Percentiles rank a stretch among this genome's conserved stretches.
phyloP scores from a whole-genome alignment of 2,888 invertebrate genomes.

The Bellardia bayeri region DNA sequence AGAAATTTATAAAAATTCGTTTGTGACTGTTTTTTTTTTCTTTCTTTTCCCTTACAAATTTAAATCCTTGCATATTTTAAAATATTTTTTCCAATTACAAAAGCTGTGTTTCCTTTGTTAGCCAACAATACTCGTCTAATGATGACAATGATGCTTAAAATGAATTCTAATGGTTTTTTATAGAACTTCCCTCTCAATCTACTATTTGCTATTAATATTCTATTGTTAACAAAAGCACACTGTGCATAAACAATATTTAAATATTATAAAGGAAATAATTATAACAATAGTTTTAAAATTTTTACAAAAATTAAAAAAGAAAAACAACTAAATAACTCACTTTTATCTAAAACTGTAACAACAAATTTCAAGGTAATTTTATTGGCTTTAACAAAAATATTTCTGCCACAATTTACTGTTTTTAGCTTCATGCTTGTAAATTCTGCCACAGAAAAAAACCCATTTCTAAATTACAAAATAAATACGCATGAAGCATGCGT shows the following conservation, averaged over 20 bases:
- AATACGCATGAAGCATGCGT: not conserved
- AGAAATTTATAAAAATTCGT: too few relatives aligned
- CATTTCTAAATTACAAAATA: not conserved
- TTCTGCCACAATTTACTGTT: not conserved
- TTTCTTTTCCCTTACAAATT: not conserved
- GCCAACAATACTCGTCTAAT: not conserved
- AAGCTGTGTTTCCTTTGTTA: conserved; percentile 6
- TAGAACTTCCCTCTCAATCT: not conserved
- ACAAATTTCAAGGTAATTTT: not conserved
- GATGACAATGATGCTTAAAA: conserved; percentile 9
- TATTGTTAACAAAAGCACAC: conserved; percentile 1
- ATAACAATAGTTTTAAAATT: not conserved
- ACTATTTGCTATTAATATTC: not conserved
- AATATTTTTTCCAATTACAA: not conserved
- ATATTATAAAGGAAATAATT: not conserved
- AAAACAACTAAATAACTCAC: too few relatives aligned
- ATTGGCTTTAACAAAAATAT: not conserved
- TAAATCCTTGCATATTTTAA: not conserved
- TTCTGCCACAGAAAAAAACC: not conserved
- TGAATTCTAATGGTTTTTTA: conserved; percentile 6
- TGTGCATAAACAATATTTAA: not conserved
- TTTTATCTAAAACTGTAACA: not conserved
- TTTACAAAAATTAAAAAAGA: not conserved
- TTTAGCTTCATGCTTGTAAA: not conserved
- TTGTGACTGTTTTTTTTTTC: too few relatives aligned